These are phyloP conservation scores for Spermophilus dauricus DNA, from an alignment of 2,113 vertebrate species.

Conservation along the genomic window DNA sequence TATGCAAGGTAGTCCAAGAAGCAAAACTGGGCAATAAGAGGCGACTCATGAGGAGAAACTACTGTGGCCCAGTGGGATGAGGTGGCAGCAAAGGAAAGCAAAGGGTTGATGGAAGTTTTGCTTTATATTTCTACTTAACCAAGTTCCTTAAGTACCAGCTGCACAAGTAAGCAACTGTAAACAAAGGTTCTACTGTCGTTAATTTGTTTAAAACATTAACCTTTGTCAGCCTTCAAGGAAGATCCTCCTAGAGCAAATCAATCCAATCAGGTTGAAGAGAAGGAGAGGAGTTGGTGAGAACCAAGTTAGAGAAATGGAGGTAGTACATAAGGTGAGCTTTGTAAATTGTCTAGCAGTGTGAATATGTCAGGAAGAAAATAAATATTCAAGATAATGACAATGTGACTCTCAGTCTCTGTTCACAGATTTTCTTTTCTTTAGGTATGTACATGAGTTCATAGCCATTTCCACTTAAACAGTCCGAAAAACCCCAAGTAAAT, in stretches of 20 bases:
- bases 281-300: neutral
- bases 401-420: neutral
- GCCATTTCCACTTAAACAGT: neutral
- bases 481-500: neutral
- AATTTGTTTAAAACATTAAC: constrained; percentile 67
- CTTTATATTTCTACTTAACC: neutral
- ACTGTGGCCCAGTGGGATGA: neutral
- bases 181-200: constrained; percentile 39
- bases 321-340: neutral
- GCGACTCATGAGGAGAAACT: neutral
- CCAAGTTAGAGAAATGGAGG: neutral
- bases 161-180: constrained; percentile 6
- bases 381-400: neutral
- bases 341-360: neutral
- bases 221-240: neutral
- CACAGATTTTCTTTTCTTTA: constrained; percentile 44
- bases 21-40: neutral
- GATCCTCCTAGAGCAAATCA: constrained; percentile 50
- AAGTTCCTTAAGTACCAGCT: neutral
- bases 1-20: neutral
- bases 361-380: constrained; percentile 44
- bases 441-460: neutral
- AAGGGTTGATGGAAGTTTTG: constrained; percentile 41
- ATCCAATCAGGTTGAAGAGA: neutral
- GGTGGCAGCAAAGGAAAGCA: constrained; percentile 7